Evolutionary conservation across 2,797 vertebrate genomes (phyloP), one percentile per base, ranked within the genome.

Genomic region (Molossus alvarezi): DNA sequence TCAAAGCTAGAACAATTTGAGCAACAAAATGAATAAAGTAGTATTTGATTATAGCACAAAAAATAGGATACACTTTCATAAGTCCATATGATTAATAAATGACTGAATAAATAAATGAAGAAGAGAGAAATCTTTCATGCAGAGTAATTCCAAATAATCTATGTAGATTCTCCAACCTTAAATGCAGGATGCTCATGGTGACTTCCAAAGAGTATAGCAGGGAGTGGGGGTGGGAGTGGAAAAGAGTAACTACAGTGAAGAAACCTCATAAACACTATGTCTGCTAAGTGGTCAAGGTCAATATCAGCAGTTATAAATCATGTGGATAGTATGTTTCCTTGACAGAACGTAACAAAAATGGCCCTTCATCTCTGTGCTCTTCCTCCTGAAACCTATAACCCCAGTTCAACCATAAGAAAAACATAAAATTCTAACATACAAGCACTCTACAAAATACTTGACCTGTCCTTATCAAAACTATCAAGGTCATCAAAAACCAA

Each of bases 101-200:
- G 17, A 81, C 33, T 51, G n/a, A 92, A 79, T 79, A 73, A 75
- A 73, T 45, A 83, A 94, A 81, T 62, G 27, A 91, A 80, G 60
- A 90, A 76, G 72, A 86, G 72, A 73, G 0, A 60, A 60, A 21
- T 41, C 18, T 33, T 87, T 41, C 23, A 15, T 18, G 29, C 23
- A 90, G 73, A 81, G 89, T 62, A 71, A 84, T 81, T 73, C 37
- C 41, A 81, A n/a, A 41, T 64, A 67, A 85, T 58, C 45, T 51
- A 9, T 45, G 3, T 65, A 53, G 33, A 23, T 72, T n/a, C 25
- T 71, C 55, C 12, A 62, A 21, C 10, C 65, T 79, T 51, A 65
- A 64, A 53, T 72, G 20, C 18, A 7, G 15, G 33, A 13, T 86
- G 14, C 9, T 18, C 14, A n/a, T 5, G 25, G 4, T 55, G 33